Base-by-base conservation (phyloP, 2,113 vertebrate genomes). In the Pterocles orientalis region DNA sequence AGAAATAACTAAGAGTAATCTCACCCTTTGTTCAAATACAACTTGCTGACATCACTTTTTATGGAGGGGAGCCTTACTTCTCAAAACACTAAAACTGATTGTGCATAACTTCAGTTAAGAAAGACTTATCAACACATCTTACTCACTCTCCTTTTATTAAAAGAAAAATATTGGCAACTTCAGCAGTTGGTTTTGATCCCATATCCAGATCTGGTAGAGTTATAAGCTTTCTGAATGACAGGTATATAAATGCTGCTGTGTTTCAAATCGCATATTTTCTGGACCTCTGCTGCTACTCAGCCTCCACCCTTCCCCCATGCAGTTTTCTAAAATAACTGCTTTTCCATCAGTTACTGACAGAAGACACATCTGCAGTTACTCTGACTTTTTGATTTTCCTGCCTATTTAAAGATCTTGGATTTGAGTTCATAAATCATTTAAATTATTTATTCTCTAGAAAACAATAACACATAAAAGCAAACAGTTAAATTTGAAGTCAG, bases 261-360 rank as follows among this genome's bases (percentile, higher is more conserved):
- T 51, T 94, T 92, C 61, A 68, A 33, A 94, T 90, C 70, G 76
- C 88, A 91, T n/a, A 86, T 92, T 96, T 94, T 82, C 82, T 93
- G 87, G 86, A 92, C 72, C 58, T 57, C 34, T 50, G 6, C 50
- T 91, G 61, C 33, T 82, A 73, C 56, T 82, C 93, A 93, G 58
- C 83, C 65, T 92, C 58, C 86, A 72, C 57, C 53, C 83, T 82
- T 93, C 83, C 93, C 86, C 93, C 93, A 90, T 19, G n/a, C 28
- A 95, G 81, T 57, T 88, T 88, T 90, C 81, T 82, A 88, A 90
- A 97, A 95, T 90, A 95, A 80, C 33, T 92, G 53, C 71, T 87
- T 24, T 87, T 88, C 83, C 64, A n/a, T 86, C 77, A 92, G 29
- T 66, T 62, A 86, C 81, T 86, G 73, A 50, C 51, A 91, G 80